Percentiles rank a stretch among this genome's conserved stretches.
Conservation (phyloP, 2,113 vertebrate genomes). For the Zapornia atra region DNA sequence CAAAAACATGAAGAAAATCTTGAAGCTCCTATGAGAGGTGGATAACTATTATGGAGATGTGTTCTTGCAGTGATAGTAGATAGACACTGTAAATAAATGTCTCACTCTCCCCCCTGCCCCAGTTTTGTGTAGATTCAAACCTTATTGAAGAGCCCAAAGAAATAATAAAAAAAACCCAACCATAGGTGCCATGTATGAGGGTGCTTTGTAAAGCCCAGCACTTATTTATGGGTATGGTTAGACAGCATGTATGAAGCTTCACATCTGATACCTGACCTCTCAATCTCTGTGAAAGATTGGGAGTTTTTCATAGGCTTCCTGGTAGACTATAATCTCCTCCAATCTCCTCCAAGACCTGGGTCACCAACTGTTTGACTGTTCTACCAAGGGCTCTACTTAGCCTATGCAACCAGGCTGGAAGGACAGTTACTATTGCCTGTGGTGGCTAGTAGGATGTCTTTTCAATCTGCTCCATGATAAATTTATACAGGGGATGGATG, state of each 20-base stretch:
- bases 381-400: background rate
- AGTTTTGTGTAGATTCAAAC: background rate
- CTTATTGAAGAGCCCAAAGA: background rate
- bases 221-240: background rate
- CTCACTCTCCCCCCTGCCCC: fast-evolving
- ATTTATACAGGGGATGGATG: background rate
- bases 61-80: background rate
- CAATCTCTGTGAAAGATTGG: background rate
- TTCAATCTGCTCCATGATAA: background rate
- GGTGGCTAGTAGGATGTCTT: background rate
- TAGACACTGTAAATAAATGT: background rate
- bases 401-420: background rate
- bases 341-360: background rate
- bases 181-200: background rate
- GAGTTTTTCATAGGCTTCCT: background rate
- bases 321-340: background rate
- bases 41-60: background rate
- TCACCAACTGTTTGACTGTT: background rate
- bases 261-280: background rate
- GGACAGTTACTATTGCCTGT: background rate
- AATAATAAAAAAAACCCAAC: background rate
- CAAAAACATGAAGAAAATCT: background rate
- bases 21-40: background rate
- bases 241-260: background rate
- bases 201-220: background rate